Evolutionary conservation across 2,113 vertebrate species (phyloP).

Genomic region (Coryphaenoides rupestris): DNA sequence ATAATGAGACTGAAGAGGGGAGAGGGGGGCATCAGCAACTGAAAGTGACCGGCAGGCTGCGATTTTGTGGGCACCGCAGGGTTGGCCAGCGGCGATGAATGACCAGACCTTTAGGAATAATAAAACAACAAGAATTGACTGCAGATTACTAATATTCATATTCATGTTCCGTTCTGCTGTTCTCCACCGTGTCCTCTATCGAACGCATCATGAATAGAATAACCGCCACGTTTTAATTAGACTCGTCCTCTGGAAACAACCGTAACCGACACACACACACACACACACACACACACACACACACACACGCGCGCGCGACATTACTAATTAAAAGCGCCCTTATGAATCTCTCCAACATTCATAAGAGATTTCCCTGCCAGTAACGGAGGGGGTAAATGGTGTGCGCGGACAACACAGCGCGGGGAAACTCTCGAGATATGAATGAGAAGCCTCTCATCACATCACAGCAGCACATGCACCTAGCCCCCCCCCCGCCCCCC

Average conservation of each 20-base stretch:
- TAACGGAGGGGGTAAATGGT: neutral
- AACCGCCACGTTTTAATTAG: neutral
- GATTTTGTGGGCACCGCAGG: too few relatives aligned
- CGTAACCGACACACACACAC: too few relatives aligned
- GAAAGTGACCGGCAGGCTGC: too few relatives aligned
- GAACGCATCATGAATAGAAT: neutral
- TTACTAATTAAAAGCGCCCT: neutral
- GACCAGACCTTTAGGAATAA: too few relatives aligned
- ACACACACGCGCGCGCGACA: too few relatives aligned
- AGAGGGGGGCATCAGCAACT: too few relatives aligned
- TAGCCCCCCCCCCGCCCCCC: slow-evolving; percentile 11
- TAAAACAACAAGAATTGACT: too few relatives aligned
- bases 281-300: too few relatives aligned
- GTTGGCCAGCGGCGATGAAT: too few relatives aligned
- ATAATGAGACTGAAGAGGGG: neutral
- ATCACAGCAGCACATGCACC: neutral
- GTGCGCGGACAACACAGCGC: neutral
- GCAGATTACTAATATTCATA: too few relatives aligned
- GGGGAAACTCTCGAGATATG: neutral
- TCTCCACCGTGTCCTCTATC: neutral
- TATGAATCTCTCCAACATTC: neutral
- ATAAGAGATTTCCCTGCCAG: neutral
- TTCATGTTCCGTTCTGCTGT: neutral
- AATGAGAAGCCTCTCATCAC: neutral
- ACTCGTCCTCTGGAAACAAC: too few relatives aligned